phyloP scores from a whole-genome alignment of 2,888 invertebrate species.

The Platycheirus rosarum region DNA sequence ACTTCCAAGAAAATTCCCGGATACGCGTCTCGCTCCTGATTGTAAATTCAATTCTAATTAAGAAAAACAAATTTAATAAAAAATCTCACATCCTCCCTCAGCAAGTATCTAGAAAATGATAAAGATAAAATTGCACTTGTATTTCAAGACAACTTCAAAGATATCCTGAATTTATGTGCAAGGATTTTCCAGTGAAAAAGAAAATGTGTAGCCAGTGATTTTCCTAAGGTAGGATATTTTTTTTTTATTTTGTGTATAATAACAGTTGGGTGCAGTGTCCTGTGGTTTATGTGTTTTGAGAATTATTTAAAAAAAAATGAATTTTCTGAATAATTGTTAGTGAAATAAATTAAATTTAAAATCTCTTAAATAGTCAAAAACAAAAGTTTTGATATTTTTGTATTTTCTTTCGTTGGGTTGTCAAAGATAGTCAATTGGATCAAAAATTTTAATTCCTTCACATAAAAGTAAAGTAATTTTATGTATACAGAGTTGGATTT shows the following conservation, averaged over 20 bases:
- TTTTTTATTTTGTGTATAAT: slow-evolving; percentile 12
- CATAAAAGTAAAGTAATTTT: not conserved
- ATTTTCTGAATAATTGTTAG: too few species aligned
- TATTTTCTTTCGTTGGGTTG: not conserved
- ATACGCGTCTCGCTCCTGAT: slow-evolving; percentile 12
- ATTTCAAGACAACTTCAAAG: slow-evolving; percentile 33
- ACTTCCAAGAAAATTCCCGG: slow-evolving; percentile 35
- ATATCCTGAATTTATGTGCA: slow-evolving; percentile 23
- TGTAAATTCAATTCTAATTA: not conserved
- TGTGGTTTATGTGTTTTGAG: not conserved
- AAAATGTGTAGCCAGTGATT: slow-evolving; percentile 33
- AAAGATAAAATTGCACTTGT: slow-evolving; percentile 9
- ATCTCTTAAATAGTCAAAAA: too few species aligned
- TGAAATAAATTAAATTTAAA: too few species aligned
- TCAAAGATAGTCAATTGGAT: not conserved
- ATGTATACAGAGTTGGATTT: not conserved
- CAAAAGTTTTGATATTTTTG: too few species aligned
- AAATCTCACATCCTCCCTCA: not conserved
- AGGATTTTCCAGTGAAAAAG: not conserved
- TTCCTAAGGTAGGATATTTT: slow-evolving; percentile 18
- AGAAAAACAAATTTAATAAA: not conserved
- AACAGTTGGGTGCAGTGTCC: slow-evolving; percentile 1
- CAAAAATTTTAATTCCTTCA: slow-evolving; percentile 7
- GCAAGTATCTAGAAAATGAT: not conserved
- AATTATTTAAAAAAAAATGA: too few species aligned